Conservation (phyloP, 2,113 vertebrate genomes). For the Oenanthe melanoleuca region DNA sequence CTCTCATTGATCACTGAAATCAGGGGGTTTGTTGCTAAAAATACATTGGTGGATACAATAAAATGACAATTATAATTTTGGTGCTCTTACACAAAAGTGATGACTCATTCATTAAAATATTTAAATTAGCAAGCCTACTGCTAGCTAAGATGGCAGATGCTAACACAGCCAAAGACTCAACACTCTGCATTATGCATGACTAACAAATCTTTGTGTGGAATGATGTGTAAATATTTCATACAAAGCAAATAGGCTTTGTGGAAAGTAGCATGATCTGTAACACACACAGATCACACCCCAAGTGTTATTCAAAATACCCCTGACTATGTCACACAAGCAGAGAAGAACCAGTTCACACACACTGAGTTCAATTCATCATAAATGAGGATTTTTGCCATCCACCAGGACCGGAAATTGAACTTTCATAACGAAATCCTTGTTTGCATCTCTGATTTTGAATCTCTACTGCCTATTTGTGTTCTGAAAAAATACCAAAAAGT, state of each 20-base stretch:
- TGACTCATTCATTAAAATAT: slow-evolving; percentile 52
- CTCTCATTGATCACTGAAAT: not conserved
- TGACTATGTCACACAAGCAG: not conserved
- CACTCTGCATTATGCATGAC: not conserved
- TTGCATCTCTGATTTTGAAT: not conserved
- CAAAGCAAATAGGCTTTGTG: not conserved
- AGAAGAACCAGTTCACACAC: not conserved
- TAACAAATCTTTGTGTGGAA: not conserved
- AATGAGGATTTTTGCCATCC: not conserved
- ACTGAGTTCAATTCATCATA: not conserved
- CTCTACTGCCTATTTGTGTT: not conserved
- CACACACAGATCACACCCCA: not conserved
- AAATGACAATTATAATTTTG: not conserved
- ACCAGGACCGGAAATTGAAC: not conserved
- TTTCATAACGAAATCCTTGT: not conserved
- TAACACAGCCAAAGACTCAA: not conserved
- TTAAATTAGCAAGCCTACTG: slow-evolving; percentile 26
- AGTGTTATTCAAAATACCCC: not conserved
- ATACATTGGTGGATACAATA: not conserved
- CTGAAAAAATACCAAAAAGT: not conserved
- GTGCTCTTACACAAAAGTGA: not conserved
- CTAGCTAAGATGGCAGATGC: slow-evolving; percentile 31
- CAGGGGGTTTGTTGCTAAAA: not conserved
- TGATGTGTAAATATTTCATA: not conserved
- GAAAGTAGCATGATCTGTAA: not conserved